phyloP scores from a whole-genome alignment of 1,140 invertebrate genomes.

The Dendrolimus kikuchii region DNA sequence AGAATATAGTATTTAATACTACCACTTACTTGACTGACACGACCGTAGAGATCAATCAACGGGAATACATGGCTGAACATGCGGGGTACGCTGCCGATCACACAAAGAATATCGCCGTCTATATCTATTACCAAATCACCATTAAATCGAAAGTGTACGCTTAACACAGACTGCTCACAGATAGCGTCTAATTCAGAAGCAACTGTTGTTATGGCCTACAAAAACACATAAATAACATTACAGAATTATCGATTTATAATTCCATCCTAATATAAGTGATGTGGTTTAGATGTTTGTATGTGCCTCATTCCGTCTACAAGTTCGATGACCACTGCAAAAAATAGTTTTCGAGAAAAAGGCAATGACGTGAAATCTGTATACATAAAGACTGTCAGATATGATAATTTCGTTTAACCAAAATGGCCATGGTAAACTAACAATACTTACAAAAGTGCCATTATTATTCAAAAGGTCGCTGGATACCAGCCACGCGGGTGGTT shows the following conservation, averaged over 20 bases:
- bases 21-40: constrained; percentile 33
- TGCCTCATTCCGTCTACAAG: no score
- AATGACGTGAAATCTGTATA: no score
- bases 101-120: constrained; percentile 27
- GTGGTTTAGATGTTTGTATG: no score
- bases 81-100: constrained; percentile 32
- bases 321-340: no score
- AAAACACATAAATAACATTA: constrained; percentile 1
- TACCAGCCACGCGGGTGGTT: constrained; percentile 36
- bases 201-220: constrained; percentile 1
- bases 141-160: constrained; percentile 42
- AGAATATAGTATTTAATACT: no score
- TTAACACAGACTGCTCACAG: constrained; percentile 42
- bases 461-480: constrained; percentile 29
- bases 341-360: no score
- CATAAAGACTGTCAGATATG: no score
- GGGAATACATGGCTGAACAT: constrained; percentile 37
- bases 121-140: constrained; percentile 41
- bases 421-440: no score
- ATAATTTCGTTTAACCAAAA: no score
- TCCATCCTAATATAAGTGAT: no score
- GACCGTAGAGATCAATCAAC: constrained; percentile 46
- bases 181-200: constrained; percentile 19
- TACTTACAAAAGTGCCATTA: constrained; percentile 36
- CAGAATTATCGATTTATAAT: no score